Base-by-base conservation (phyloP, 92 coral and sea anemone species). In the Montipora capitata region DNA sequence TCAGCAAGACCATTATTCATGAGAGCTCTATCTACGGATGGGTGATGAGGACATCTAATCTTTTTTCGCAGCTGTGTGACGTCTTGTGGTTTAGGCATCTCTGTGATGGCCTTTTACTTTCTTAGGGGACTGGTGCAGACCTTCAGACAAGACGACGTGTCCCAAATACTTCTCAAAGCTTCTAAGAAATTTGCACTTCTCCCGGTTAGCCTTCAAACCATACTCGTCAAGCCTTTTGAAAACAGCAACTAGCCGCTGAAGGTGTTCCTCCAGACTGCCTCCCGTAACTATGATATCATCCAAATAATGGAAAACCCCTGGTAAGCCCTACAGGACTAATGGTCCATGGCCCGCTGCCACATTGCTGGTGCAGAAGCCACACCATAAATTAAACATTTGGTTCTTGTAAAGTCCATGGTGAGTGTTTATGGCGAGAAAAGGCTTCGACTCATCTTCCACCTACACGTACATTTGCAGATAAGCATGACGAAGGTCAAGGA, bases 261-360 rank as follows among this genome's bases (percentile, higher is more conserved):
- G 73, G 72, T 88, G 93, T 74, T 92, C 91, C 42, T 45, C 87
- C 18, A 40, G 52, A 14, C 54, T 79, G 68, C 40, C 15, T 9
- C 94, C 94, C 6, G 91, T 85, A 3, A 93, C 66, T 17, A 93
- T 77, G 40, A 90, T 93, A 71, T 93, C 92, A 74, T 93, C 96
- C 2, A 93, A 44, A 35, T 78, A 76, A 65, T 92, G 87, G 57
- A 83, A 87, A 39, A 72, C 85, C 8, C 84, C 72, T 7, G 65
- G 58, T 41, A 94, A 59, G 6, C 94, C 93, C 61, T 84, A 87
- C 15, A 94, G 76, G 4, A 94, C 72, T 66, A 27, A 27, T 88
- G 93, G 15, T 91, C 94, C 91, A 91, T 94, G 5, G 94, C 70
- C 20, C 92, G 39, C 64, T 90, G 96, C 90, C 90, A 93, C 14